Evolutionary conservation across 2,113 vertebrate species (phyloP), one percentile per base, ranked within the genome.

Genomic region (Lutjanus erythropterus): DNA sequence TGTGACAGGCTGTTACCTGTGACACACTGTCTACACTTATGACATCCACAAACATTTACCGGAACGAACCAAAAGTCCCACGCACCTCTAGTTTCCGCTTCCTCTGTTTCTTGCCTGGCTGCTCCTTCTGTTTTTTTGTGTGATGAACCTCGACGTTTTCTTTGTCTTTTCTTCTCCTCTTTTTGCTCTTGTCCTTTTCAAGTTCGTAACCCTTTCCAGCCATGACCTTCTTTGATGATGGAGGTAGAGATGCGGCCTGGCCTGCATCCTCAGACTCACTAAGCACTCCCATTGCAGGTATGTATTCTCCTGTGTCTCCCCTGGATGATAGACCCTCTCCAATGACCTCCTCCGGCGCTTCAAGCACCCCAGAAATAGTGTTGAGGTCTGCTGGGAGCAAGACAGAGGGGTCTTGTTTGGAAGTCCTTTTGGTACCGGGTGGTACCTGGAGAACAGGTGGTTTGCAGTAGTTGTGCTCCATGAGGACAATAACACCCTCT

Each of bases 381-480:
- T 94, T 94, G 91, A 96, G 92, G 73, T 95, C 95, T 0, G 94
- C 78, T 11, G 94, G 86, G 31, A 95, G 90, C 53, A 95, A 75
- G 64, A 94, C 82, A 0, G 93, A 92, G 4, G 89, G 46, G 67
- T 96, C 95, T 35, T 88, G 90, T 71, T 90, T 94, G 67, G 82
- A 67, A 64, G 88, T 81, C 61, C 90, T 85, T 80, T 88, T 94
- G 81, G 82, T 73, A 27, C 64, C 41, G 2, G 88, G 42, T 6
- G 85, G 61, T 2, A 59, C 52, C 9, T 86, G 33, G 46, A 91
- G 90, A 25, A 93, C 85, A 6, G 94, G 56, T 0, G 95, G 91
- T 81, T 94, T 94, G 78, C 95, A 96, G 50, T 98, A 98, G 93
- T 97, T 98, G 93, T 98, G 97, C 85, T 98, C 97, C 86, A 95